These are phyloP conservation scores for Drosophila meridiana DNA, from an alignment of 2,888 invertebrate species.

Conservation along the genomic window DNA sequence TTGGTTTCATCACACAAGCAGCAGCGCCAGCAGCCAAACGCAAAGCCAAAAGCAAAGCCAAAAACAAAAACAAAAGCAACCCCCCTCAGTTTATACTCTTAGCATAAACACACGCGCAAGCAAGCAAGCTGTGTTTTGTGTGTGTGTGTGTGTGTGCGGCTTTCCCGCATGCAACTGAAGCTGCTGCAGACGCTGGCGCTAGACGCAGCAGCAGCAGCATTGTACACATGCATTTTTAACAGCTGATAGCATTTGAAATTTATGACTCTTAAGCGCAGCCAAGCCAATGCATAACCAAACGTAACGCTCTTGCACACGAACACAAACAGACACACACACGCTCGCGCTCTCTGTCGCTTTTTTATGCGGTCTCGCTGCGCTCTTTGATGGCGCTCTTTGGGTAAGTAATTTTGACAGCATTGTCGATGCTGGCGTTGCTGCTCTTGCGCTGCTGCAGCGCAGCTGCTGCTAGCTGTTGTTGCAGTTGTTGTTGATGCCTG, in stretches of 20 bases:
- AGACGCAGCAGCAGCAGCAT: conserved; percentile 34
- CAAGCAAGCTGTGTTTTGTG: background rate
- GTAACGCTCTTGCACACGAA: conserved; percentile 18
- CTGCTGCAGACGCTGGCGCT: conserved; percentile 41
- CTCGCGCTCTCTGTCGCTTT: conserved; percentile 3
- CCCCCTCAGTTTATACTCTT: conserved; percentile 44
- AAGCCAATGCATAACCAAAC: conserved; percentile 5
- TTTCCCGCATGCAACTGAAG: conserved; percentile 49
- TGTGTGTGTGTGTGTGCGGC: conserved; percentile 22
- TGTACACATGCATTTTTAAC: conserved; percentile 67
- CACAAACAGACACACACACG: conserved; percentile 3
- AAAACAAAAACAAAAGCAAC: conserved; percentile 30
- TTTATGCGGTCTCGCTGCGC: conserved; percentile 17
- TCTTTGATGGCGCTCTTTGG: conserved; percentile 43
- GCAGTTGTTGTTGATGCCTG: conserved; percentile 35
- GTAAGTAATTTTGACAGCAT: conserved; percentile 34
- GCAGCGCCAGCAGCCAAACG: background rate
- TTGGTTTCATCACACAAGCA: conserved; percentile 52
- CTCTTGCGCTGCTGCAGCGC: background rate
- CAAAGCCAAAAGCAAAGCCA: background rate
- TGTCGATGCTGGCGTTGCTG: conserved; percentile 16
- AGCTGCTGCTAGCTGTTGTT: conserved; percentile 9
- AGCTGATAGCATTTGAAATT: conserved; percentile 73
- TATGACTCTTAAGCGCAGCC: conserved; percentile 55
- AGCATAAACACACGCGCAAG: conserved; percentile 25